These are phyloP conservation scores for Drosophila saltans DNA, from an alignment of 1,140 invertebrate genomes.

Conservation along the genomic window DNA sequence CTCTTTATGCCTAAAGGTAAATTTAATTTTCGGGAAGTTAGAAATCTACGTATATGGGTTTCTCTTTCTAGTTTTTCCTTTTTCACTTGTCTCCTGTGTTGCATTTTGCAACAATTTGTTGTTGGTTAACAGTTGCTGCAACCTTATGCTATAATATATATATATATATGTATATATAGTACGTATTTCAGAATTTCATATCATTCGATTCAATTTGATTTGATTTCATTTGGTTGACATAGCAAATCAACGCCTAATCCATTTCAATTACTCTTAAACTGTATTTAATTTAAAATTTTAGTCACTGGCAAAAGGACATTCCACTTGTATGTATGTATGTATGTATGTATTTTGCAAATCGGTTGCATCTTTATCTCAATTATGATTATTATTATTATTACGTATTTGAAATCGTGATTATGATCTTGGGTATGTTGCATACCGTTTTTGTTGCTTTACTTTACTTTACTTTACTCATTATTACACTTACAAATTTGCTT, in stretches of 20 bases:
- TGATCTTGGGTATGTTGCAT: constrained; percentile 80
- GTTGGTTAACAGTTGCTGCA: constrained; percentile 59
- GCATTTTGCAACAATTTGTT: constrained; percentile 27
- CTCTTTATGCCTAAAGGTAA: constrained; percentile 48
- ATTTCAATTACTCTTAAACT: constrained; percentile 32
- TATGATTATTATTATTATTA: constrained; percentile 67
- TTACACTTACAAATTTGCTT: constrained; percentile 46
- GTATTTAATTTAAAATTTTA: constrained; percentile 66
- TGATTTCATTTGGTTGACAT: constrained; percentile 26
- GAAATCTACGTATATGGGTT: constrained; percentile 77
- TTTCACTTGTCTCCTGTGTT: constrained; percentile 15
- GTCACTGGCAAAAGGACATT: constrained; percentile 75
- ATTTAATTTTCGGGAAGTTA: constrained; percentile 74
- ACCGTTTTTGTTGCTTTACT: constrained; percentile 43
- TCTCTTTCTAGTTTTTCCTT: constrained; percentile 15
- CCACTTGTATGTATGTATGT: constrained; percentile 14
- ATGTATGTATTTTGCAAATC: neutral
- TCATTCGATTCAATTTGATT: constrained; percentile 23
- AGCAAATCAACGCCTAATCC: constrained; percentile 26
- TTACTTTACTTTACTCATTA: constrained; percentile 36
- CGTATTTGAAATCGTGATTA: constrained; percentile 81
- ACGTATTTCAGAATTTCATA: constrained; percentile 73
- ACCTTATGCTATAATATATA: constrained; percentile 68
- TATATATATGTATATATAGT: neutral
- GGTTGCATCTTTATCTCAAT: constrained; percentile 25